Evolutionary conservation across 2,888 invertebrate species (phyloP).

Genomic region (Acleris sparsana): DNA sequence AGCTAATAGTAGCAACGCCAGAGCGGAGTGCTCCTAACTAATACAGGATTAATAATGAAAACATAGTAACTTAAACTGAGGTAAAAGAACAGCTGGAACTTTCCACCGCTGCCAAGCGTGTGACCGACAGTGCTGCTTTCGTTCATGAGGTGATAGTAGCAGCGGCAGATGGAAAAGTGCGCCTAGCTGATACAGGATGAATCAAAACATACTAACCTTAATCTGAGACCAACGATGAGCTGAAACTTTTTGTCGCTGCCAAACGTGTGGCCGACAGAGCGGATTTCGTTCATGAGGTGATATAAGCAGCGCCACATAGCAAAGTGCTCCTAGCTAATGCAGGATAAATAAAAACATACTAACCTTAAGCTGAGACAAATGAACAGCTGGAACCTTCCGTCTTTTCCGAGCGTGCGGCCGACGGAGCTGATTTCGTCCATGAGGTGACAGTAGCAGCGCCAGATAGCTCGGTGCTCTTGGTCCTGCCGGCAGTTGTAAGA

Average conservation of each 20-base stretch:
- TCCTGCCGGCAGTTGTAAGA: slow-evolving; percentile 75
- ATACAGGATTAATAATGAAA: background rate
- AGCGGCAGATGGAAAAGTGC: slow-evolving; percentile 87
- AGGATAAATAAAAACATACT: background rate
- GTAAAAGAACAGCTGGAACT: slow-evolving; percentile 98
- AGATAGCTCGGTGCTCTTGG: slow-evolving; percentile 87
- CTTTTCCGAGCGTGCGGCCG: slow-evolving; percentile 94
- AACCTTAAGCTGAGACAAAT: slow-evolving; percentile 97
- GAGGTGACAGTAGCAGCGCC: slow-evolving; percentile 94
- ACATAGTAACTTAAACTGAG: slow-evolving; percentile 92
- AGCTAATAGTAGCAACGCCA: slow-evolving; percentile 95
- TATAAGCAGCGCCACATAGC: slow-evolving; percentile 92
- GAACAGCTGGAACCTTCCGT: slow-evolving; percentile 98
- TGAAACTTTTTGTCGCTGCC: slow-evolving; percentile 99
- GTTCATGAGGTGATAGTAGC: slow-evolving; percentile 95
- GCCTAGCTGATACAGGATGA: slow-evolving; percentile 56
- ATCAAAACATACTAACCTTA: slow-evolving; percentile 85
- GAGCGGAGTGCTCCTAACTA: slow-evolving; percentile 75
- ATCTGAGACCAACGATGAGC: slow-evolving; percentile 96
- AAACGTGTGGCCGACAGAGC: slow-evolving; percentile 89
- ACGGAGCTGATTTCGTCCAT: slow-evolving; percentile 94
- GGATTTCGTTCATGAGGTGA: slow-evolving; percentile 95
- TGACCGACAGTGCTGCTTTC: slow-evolving; percentile 92
- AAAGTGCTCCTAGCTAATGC: slow-evolving; percentile 75
- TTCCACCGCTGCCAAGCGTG: slow-evolving; percentile 98